phyloP scores from a whole-genome alignment of 1,140 invertebrate species.

The Magallana angulata region DNA sequence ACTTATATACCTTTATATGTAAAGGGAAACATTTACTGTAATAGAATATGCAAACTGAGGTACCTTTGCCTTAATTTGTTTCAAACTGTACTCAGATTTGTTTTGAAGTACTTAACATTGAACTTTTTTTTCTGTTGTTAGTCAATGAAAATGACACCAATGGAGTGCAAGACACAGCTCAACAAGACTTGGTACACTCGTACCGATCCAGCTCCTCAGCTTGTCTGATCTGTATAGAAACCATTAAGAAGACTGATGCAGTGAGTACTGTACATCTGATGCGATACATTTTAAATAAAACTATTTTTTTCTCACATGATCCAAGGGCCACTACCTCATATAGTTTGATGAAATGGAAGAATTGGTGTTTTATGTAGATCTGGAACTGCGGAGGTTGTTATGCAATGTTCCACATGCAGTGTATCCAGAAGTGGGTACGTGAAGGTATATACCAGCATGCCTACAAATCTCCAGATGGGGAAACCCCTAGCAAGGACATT shows the following conservation, averaged over 20 bases:
- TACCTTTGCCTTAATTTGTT: too few species aligned
- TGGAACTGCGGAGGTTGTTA: conserved; percentile 91
- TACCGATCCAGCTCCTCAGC: conserved; percentile 85
- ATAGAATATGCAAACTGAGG: too few species aligned
- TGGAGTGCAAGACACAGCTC: conserved; percentile 57
- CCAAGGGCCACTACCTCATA: too few species aligned
- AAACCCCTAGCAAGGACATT: conserved; percentile 72
- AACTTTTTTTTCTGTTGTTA: too few species aligned
- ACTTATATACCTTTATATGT: background rate
- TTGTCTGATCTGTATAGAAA: conserved; percentile 95
- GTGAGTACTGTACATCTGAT: conserved; percentile 80
- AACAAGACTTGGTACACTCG: conserved; percentile 72
- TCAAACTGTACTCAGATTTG: background rate
- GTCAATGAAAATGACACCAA: conserved; percentile 12
- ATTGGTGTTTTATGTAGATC: conserved; percentile 81
- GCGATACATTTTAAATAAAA: background rate
- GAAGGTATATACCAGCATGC: conserved; percentile 88
- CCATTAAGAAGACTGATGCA: conserved; percentile 89
- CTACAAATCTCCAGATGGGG: conserved; percentile 69
- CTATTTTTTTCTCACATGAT: too few species aligned
- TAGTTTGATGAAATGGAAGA: too few species aligned
- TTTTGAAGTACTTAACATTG: too few species aligned
- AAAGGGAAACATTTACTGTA: too few species aligned
- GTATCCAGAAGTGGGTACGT: conserved; percentile 95
- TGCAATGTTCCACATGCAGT: conserved; percentile 91